phyloP scores from a whole-genome alignment of 2,797 vertebrate genomes.

The Cyclopterus lumpus region DNA sequence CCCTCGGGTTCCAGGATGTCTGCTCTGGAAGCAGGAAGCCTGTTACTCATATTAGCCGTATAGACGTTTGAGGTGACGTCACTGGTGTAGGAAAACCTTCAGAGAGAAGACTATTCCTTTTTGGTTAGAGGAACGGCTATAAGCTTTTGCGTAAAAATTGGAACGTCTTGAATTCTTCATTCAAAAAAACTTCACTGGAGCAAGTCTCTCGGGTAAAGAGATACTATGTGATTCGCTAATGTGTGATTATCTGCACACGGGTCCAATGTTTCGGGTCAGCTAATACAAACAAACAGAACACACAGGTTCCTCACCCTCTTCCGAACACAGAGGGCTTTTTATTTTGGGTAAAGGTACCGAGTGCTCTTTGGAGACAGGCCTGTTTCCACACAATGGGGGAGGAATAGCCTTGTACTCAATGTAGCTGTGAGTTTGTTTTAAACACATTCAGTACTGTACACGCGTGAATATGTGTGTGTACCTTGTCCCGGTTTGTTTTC shows the following conservation, averaged over 20 bases:
- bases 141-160: background rate
- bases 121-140: background rate
- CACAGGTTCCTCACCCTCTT: slow-evolving; percentile 31
- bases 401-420: slow-evolving; percentile 33
- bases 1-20: slow-evolving; percentile 54
- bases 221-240: background rate
- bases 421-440: slow-evolving; percentile 64
- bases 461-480: slow-evolving; percentile 19
- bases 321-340: slow-evolving; percentile 35
- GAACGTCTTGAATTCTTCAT: background rate
- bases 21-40: slow-evolving; percentile 47
- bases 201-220: background rate
- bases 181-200: background rate
- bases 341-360: slow-evolving; percentile 57
- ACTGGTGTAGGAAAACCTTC: background rate
- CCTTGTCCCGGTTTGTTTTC: slow-evolving; percentile 51
- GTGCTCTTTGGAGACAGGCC: slow-evolving; percentile 55
- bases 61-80: slow-evolving; percentile 19
- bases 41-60: slow-evolving; percentile 59
- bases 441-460: slow-evolving; percentile 21
- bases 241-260: slow-evolving; percentile 14
- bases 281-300: slow-evolving; percentile 36
- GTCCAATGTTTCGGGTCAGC: slow-evolving; percentile 15
- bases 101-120: slow-evolving; percentile 7
- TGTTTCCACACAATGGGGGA: slow-evolving; percentile 61